Conservation (phyloP, 2,113 vertebrate genomes). For the Cebus imitator region DNA sequence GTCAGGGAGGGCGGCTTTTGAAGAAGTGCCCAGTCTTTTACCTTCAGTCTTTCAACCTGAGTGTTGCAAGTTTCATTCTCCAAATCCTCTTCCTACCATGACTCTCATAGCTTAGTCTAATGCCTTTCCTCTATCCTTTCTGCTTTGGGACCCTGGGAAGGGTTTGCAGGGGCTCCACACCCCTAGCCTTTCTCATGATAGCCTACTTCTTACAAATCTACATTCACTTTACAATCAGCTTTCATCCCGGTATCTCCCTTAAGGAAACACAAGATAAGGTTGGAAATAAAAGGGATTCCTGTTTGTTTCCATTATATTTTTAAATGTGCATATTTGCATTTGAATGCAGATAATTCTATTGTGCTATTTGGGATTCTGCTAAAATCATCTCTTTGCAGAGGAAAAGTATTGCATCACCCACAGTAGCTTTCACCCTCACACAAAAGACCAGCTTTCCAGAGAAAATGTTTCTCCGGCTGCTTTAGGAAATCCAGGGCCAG, state of each 20-base stretch:
- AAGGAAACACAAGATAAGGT: not conserved
- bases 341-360: not conserved
- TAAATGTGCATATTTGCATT: not conserved
- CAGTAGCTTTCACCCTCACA: not conserved
- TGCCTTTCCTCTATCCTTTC: not conserved
- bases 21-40: not conserved
- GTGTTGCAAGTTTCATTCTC: not conserved
- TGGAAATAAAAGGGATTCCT: not conserved
- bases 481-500: not conserved
- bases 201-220: not conserved
- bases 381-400: slow-evolving; percentile 48
- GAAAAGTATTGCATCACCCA: slow-evolving; percentile 9
- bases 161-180: not conserved
- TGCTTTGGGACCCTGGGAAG: not conserved
- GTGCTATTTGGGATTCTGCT: slow-evolving; percentile 24
- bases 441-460: slow-evolving; percentile 13
- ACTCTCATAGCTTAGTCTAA: not conserved
- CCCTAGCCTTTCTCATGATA: not conserved
- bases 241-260: not conserved
- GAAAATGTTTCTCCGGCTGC: not conserved
- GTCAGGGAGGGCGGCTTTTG: not conserved
- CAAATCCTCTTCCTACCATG: not conserved
- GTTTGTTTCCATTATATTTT: not conserved
- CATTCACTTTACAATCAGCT: not conserved
- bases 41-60: not conserved